Base-by-base conservation (phyloP, 2,888 invertebrate species). In the Molanna angustata region DNA sequence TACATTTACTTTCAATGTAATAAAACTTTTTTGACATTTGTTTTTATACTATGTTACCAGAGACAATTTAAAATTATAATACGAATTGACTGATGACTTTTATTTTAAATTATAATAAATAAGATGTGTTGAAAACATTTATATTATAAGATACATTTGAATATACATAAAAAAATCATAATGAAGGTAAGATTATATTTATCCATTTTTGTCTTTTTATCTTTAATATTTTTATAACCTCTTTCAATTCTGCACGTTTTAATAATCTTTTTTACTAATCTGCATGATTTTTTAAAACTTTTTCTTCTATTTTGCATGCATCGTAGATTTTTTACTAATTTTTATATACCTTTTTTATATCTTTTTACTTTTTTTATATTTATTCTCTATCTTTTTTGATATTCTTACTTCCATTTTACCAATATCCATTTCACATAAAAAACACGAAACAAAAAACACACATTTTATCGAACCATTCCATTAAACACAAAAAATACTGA, bases 291-390 rank as follows among this genome's bases (percentile, higher is more conserved):
- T 60, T 57, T 52, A 50, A 52, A 56, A 56, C 54, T 33, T 17
- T 40, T 62, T 54, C 60, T 56, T 55, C 47, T 60, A 48, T 59
- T 51, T 59, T 49, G 59, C 51, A 59, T 57, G 54, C 61, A 57
- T 62, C 62, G 59, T 60, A 52, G 54, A 60, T 54, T 53, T 58
- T 53, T 61, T 63, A 64, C 62, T 61, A 53, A 60, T 33, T 54
- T 60, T 54, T 56, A 52, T 61, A 51, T 56, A 51, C 48, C 39
- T 45, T 52, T 47, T 37, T 27, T 45, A 11, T 17, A 32, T 4
- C 11, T 17, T 48, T 40, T 47, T 52, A 57, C 31, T 56, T 48
- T 52, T 57, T 49, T 49, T 33, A 13, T 39, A 40, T 40, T 33
- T 18, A 33, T 49, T 49, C 40, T 33, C 49, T 32, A 21, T 42